Percentiles rank a stretch among this genome's conserved stretches.
Conservation (phyloP, 2,888 invertebrate genomes). For the Hymenopus coronatus region DNA sequence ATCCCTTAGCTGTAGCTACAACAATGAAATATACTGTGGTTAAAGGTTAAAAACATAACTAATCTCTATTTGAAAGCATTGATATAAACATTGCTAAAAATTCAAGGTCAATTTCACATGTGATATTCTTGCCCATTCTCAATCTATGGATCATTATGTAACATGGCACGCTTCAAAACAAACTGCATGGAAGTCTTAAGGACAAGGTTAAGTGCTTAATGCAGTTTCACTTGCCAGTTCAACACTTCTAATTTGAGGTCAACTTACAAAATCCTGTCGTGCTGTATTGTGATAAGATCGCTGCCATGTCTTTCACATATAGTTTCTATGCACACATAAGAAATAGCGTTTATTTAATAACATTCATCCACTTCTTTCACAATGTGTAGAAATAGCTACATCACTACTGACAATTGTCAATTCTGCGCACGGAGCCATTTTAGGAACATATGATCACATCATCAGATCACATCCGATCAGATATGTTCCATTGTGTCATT, state of each 20-base stretch:
- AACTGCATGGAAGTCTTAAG: not conserved
- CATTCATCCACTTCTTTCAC: not conserved
- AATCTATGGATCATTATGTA: not conserved
- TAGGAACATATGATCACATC: not conserved
- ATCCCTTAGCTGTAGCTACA: no score
- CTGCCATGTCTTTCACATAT: slow-evolving; percentile 37
- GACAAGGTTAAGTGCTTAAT: not conserved
- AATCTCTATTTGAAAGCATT: no score
- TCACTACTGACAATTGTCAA: slow-evolving; percentile 2
- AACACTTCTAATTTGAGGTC: not conserved
- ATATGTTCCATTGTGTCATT: not conserved
- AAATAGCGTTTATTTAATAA: not conserved
- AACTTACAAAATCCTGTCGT: slow-evolving; percentile 46
- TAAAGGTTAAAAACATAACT: no score
- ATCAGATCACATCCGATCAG: not conserved
- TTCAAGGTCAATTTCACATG: not conserved
- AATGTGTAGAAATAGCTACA: not conserved
- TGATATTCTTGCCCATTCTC: not conserved
- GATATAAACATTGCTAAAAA: not conserved
- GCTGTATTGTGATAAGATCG: slow-evolving; percentile 43
- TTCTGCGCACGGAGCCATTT: slow-evolving; percentile 3
- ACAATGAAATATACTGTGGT: no score
- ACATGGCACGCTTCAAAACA: not conserved
- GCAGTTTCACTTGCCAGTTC: not conserved
- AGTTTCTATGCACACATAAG: not conserved